phyloP scores from a whole-genome alignment of 2,113 vertebrate species.

The Stigmatopora argus region DNA sequence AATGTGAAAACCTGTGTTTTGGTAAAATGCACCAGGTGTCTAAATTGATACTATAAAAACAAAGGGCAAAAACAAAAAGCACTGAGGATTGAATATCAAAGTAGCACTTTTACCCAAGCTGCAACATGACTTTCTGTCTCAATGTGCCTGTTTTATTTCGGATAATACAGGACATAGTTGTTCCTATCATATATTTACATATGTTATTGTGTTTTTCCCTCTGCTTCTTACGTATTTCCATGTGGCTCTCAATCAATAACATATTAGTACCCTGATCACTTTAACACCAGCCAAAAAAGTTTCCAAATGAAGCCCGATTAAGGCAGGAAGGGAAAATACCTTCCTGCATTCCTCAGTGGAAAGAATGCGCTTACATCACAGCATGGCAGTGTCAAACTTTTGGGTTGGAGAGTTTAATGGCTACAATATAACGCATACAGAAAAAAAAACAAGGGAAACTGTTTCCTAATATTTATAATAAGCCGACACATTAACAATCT shows the following conservation, averaged over 20 bases:
- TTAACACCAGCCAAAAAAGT: neutral
- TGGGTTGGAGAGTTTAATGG: conserved; percentile 16
- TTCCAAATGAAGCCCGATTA: conserved; percentile 3
- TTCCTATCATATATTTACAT: neutral
- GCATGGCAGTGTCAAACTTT: conserved; percentile 14
- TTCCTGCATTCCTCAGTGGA: conserved; percentile 48
- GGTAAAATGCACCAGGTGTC: neutral
- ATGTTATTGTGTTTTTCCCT: neutral
- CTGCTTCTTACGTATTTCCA: neutral
- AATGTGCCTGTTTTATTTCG: neutral
- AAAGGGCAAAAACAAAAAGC: neutral
- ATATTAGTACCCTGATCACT: neutral
- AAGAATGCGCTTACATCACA: conserved; percentile 42
- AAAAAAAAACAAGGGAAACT: neutral
- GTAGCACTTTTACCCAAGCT: neutral
- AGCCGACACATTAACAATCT: neutral
- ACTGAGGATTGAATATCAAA: neutral
- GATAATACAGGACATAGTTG: neutral
- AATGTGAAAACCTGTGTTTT: no score
- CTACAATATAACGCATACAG: conserved; percentile 12
- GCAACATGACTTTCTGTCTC: neutral
- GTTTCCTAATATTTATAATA: neutral
- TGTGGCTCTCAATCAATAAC: neutral
- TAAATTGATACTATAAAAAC: neutral
- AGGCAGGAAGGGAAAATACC: conserved; percentile 23